A percentile compares a stretch with the other conserved stretches of the same genome.
phyloP scores from a whole-genome alignment of 2,888 invertebrate species.

The Sinhomidia bicolor region DNA sequence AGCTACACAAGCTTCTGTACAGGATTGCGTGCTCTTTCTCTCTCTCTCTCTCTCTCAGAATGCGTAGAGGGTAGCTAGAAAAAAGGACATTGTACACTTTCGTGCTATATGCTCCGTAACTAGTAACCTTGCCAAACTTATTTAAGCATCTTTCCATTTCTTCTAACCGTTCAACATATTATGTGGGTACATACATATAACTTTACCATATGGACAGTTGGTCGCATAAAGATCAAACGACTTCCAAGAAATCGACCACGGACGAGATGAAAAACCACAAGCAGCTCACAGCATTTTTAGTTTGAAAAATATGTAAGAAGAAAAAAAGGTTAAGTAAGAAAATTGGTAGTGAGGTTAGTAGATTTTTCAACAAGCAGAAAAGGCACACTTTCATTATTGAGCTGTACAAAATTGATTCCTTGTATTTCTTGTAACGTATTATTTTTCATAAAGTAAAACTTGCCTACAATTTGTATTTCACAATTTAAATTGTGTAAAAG shows the following conservation, averaged over 20 bases:
- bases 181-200: too few relatives aligned
- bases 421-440: too few relatives aligned
- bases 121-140: conserved; percentile 60
- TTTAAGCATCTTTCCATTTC: conserved; percentile 1
- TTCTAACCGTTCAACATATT: conserved; percentile 19
- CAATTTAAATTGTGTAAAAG: background rate
- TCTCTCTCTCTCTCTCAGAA: background rate
- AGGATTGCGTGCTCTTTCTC: background rate
- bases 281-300: conserved; percentile 7
- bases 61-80: background rate
- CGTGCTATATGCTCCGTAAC: too few relatives aligned
- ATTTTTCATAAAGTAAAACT: too few relatives aligned
- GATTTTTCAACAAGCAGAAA: background rate
- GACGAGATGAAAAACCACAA: conserved; percentile 42
- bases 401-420: background rate
- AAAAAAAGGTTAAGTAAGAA: conserved; percentile 13
- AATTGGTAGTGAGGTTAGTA: too few relatives aligned
- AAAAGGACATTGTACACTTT: conserved; percentile 5
- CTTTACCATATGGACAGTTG: conserved; percentile 56
- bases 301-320: background rate
- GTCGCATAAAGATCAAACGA: conserved; percentile 68
- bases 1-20: conserved; percentile 8
- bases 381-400: background rate
- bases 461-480: too few relatives aligned
- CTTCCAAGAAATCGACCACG: conserved; percentile 65